These are phyloP conservation scores for Actenoides lindsayi DNA, from an alignment of 2,113 vertebrate species.

Conservation along the genomic window DNA sequence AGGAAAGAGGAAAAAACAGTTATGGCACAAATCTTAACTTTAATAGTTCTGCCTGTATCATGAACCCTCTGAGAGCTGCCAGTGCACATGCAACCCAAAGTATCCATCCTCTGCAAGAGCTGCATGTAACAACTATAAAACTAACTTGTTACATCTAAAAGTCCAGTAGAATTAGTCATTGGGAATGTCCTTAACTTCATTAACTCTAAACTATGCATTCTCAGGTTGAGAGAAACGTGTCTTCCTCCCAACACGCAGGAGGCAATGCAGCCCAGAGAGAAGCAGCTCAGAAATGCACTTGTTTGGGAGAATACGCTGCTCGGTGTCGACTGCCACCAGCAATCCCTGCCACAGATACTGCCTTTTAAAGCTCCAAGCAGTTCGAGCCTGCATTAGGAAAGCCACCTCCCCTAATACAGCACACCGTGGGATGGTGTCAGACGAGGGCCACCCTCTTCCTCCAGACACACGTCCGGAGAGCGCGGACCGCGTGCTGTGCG, in stretches of 20 bases:
- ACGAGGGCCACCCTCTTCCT: neutral
- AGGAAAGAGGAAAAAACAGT: neutral
- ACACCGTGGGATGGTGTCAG: neutral
- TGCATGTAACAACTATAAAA: neutral
- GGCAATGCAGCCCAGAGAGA: neutral
- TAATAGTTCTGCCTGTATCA: neutral
- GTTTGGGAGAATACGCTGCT: neutral
- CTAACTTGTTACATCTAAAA: neutral
- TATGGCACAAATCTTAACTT: neutral
- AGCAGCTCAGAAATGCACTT: neutral
- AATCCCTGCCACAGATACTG: neutral
- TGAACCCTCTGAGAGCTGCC: neutral
- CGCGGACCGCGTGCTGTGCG: neutral
- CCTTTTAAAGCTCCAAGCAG: neutral
- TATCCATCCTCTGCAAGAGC: neutral
- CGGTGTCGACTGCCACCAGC: neutral
- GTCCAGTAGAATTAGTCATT: neutral
- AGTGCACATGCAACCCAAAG: neutral
- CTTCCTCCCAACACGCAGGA: neutral
- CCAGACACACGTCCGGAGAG: neutral
- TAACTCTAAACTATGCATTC: neutral
- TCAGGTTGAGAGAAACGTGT: neutral
- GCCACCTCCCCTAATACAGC: neutral
- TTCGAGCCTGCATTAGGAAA: conserved; percentile 6
- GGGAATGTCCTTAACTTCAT: neutral